Evolutionary conservation across 1,140 invertebrate genomes (phyloP).

Genomic region (Spodoptera litura): DNA sequence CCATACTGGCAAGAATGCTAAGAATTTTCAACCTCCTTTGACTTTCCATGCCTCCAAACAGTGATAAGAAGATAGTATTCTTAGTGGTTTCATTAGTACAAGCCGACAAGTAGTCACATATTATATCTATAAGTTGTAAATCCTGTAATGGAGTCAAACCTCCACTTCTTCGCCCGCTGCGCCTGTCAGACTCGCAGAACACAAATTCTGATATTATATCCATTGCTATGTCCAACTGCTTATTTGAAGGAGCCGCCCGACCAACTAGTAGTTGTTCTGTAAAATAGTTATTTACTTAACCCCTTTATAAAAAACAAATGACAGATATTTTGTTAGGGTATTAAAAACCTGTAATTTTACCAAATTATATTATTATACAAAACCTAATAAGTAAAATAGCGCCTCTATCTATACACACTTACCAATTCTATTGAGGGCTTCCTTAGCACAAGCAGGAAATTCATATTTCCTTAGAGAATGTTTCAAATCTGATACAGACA

Average conservation of each 20-base stretch:
- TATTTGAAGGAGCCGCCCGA: conserved; percentile 77
- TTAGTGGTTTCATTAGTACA: conserved; percentile 90
- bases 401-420: conserved; percentile 18
- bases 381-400: too few species aligned
- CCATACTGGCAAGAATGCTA: conserved; percentile 92
- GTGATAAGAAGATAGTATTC: conserved; percentile 92
- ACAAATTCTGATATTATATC: conserved; percentile 94
- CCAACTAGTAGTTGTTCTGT: conserved; percentile 81
- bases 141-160: conserved; percentile 90
- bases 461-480: conserved; percentile 81
- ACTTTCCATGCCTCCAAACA: conserved; percentile 90
- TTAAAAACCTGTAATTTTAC: too few species aligned
- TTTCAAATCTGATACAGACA: conserved; percentile 80
- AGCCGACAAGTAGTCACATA: conserved; percentile 91
- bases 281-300: conserved; percentile 43
- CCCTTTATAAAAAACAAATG: too few species aligned
- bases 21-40: conserved; percentile 89
- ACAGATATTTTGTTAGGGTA: too few species aligned
- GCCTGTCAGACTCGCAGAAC: conserved; percentile 91
- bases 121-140: conserved; percentile 91
- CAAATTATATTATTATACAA: too few species aligned
- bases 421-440: conserved; percentile 81
- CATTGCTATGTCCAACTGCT: conserved; percentile 87
- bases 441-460: conserved; percentile 80
- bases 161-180: conserved; percentile 86